Evolutionary conservation across 2,888 invertebrate species (phyloP).

Genomic region (Malthinus flaveolus): DNA sequence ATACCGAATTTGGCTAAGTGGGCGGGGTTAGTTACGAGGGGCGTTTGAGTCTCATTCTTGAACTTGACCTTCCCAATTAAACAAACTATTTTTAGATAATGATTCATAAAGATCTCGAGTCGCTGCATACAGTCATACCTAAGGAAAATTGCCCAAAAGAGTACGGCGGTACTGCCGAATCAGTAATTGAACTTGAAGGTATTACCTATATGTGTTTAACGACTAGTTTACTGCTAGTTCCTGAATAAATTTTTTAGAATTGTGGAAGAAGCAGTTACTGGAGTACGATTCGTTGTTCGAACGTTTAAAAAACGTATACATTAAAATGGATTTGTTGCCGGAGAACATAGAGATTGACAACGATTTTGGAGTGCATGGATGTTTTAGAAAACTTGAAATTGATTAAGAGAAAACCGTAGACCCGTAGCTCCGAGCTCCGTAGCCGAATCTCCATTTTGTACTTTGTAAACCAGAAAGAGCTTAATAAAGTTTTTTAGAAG

Average conservation of each 20-base stretch:
- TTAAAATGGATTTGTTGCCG: constrained; percentile 34
- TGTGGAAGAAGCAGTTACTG: constrained; percentile 25
- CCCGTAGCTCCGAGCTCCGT: too few species aligned
- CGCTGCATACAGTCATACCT: constrained; percentile 25
- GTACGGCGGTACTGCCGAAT: constrained; percentile 34
- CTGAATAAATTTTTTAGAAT: constrained; percentile 19
- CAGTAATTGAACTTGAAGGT: constrained; percentile 66
- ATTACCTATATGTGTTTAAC: too few species aligned
- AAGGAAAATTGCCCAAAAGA: constrained; percentile 32
- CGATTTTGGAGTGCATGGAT: constrained; percentile 36
- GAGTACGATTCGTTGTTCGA: not conserved
- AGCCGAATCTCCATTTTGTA: too few species aligned
- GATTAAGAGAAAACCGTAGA: constrained; percentile 29
- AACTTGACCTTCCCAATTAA: too few species aligned
- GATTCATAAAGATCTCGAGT: constrained; percentile 24
- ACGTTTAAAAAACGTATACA: constrained; percentile 21
- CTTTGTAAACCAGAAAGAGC: too few species aligned
- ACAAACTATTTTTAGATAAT: constrained; percentile 22
- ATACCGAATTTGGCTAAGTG: too few species aligned
- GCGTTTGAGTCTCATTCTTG: not conserved
- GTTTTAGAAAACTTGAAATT: constrained; percentile 41
- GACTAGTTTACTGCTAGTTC: too few species aligned
- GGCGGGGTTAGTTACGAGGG: too few species aligned
- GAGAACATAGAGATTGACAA: not conserved
- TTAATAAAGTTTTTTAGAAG: too few species aligned